phyloP scores from a whole-genome alignment of 2,888 invertebrate genomes.

The Cylloceria caligata region DNA sequence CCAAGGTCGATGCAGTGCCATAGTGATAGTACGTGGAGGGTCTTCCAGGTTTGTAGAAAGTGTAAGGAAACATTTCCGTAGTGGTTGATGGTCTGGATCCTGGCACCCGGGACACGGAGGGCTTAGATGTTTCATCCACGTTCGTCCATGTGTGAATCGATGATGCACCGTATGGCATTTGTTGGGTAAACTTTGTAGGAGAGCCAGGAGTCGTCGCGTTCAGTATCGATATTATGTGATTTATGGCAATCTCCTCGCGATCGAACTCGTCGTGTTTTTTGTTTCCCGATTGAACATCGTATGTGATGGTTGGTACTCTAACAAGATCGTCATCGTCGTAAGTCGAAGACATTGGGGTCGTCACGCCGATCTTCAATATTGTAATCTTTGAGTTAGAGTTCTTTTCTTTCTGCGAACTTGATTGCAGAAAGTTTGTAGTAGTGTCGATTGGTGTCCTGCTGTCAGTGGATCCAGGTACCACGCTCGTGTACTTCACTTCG shows the following conservation, averaged over 20 bases:
- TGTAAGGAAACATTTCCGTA: constrained; percentile 77
- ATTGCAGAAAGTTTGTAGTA: constrained; percentile 30
- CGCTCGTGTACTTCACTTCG: constrained; percentile 60
- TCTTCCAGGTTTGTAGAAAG: constrained; percentile 77
- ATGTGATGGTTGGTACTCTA: constrained; percentile 83
- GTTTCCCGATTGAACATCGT: constrained; percentile 78
- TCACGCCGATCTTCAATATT: constrained; percentile 81
- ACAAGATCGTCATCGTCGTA: constrained; percentile 80
- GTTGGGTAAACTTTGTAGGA: constrained; percentile 56
- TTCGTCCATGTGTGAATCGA: constrained; percentile 80
- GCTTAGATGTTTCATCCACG: constrained; percentile 81
- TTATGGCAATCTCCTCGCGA: constrained; percentile 83
- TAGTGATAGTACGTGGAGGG: constrained; percentile 81
- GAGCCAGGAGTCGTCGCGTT: constrained; percentile 81
- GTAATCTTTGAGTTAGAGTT: constrained; percentile 78
- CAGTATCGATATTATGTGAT: constrained; percentile 85
- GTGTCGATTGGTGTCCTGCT: constrained; percentile 61
- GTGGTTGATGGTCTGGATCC: constrained; percentile 69
- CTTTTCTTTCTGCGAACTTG: constrained; percentile 16
- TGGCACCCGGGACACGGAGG: constrained; percentile 70
- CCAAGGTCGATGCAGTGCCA: constrained; percentile 73
- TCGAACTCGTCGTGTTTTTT: constrained; percentile 80
- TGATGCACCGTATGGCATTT: constrained; percentile 58
- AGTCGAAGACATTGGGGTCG: constrained; percentile 78
- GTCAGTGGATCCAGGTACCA: constrained; percentile 52